These are phyloP conservation scores for Chironomus striatipennis DNA, from an alignment of 1,140 invertebrate genomes.

Conservation along the genomic window DNA sequence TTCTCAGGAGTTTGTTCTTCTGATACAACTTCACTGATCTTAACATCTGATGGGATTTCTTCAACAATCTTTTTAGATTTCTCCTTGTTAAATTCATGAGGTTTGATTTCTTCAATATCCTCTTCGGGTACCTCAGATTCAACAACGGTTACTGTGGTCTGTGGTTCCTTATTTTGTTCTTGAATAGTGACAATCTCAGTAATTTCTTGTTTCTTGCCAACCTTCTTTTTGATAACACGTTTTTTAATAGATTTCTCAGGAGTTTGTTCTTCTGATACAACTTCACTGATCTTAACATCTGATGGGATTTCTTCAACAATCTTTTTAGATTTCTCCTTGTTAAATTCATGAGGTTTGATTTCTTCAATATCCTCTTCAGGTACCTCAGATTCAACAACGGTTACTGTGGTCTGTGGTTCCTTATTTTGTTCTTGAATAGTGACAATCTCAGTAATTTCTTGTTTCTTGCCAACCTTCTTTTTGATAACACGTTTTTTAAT, in stretches of 20 bases:
- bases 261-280: conserved; percentile 28
- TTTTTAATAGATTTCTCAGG: conserved; percentile 38
- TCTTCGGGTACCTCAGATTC: conserved; percentile 27
- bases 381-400: conserved; percentile 33
- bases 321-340: conserved; percentile 34
- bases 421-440: conserved; percentile 41
- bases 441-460: conserved; percentile 40
- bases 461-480: conserved; percentile 34
- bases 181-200: conserved; percentile 41
- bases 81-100: conserved; percentile 27
- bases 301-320: conserved; percentile 29
- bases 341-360: conserved; percentile 28
- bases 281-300: conserved; percentile 34
- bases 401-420: conserved; percentile 36
- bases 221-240: conserved; percentile 37
- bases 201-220: conserved; percentile 38
- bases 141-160: conserved; percentile 37
- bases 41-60: conserved; percentile 35
- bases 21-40: conserved; percentile 33
- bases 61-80: conserved; percentile 30
- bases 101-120: conserved; percentile 25
- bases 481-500: conserved; percentile 32
- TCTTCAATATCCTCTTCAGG: conserved; percentile 27
- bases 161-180: conserved; percentile 39
- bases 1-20: conserved; percentile 33